Percentiles rank a stretch among this genome's conserved stretches.
Conservation (phyloP, 1,140 invertebrate species). For the Augochlora pura region DNA sequence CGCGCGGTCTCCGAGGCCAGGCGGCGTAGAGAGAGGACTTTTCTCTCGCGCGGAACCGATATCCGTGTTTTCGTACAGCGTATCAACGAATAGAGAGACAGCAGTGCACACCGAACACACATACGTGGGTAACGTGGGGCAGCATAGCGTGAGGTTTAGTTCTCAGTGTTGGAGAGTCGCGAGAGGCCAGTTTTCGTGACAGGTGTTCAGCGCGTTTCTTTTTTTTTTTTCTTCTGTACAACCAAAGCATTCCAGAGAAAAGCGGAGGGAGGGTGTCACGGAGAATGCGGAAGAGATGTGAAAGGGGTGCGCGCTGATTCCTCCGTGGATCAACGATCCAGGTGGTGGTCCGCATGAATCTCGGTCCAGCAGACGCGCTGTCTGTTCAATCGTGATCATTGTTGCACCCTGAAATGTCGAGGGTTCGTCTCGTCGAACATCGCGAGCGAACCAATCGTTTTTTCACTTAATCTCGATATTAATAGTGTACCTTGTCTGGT, state of each 20-base stretch:
- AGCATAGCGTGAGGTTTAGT: conserved; percentile 53
- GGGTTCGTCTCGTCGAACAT: no score
- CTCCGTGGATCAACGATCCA: not conserved
- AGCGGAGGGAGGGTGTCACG: conserved; percentile 25
- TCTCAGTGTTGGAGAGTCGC: conserved; percentile 34
- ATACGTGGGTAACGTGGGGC: conserved; percentile 22
- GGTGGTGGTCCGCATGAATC: conserved; percentile 52
- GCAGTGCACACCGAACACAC: conserved; percentile 67
- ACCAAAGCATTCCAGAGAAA: conserved; percentile 44
- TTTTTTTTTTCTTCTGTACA: no score
- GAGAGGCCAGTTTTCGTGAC: conserved; percentile 43
- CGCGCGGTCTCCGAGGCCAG: no score
- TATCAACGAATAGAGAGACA: conserved; percentile 53
- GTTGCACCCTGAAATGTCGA: no score
- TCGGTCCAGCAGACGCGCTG: not conserved
- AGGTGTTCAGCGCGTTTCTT: conserved; percentile 1
- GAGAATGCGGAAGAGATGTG: not conserved
- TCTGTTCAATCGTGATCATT: no score
- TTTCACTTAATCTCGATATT: no score
- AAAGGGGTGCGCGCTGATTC: conserved; percentile 20
- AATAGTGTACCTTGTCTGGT: no score
- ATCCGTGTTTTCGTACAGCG: conserved; percentile 35
- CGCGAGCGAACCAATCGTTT: no score
- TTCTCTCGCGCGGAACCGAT: no score
- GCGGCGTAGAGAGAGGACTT: no score